Percentiles rank a stretch among this genome's conserved stretches.
phyloP scores from a whole-genome alignment of 37 sponge, comb jelly and placozoan species.

The Ianthella basta region DNA sequence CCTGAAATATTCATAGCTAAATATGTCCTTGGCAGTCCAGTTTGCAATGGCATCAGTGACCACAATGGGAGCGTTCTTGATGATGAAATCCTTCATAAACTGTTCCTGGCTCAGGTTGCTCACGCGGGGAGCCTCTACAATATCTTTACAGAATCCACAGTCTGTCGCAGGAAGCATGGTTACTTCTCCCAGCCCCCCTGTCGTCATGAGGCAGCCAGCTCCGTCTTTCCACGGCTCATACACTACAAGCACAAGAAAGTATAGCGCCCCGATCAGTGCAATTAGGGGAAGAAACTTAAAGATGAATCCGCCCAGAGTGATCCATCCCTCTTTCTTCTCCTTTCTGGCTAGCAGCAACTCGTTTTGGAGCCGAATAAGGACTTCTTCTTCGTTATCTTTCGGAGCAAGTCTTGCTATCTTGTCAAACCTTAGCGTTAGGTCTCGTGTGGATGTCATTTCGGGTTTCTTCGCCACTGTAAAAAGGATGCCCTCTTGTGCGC shows the following conservation, averaged over 20 bases:
- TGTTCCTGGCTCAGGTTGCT: constrained; percentile 48
- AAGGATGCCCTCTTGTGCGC: no score
- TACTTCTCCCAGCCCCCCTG: constrained; percentile 32
- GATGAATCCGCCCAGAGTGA: neutral
- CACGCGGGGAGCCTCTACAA: constrained; percentile 43
- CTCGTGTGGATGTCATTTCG: neutral
- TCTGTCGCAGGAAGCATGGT: constrained; percentile 16
- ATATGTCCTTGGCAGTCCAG: constrained; percentile 65
- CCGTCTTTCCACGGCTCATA: no score
- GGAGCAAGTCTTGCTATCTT: neutral
- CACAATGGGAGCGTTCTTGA: constrained; percentile 53
- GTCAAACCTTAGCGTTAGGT: neutral
- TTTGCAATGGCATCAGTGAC: constrained; percentile 64
- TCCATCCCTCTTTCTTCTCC: neutral
- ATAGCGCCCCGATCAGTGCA: neutral
- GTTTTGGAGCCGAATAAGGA: neutral
- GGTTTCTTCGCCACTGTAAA: no score
- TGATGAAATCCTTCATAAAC: constrained; percentile 61
- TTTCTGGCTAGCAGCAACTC: neutral
- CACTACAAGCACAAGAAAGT: neutral
- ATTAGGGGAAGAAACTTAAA: constrained; percentile 36
- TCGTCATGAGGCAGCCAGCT: constrained; percentile 43
- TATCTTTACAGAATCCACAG: constrained; percentile 45
- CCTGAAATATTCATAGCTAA: constrained; percentile 78
- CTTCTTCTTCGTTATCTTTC: constrained; percentile 2